Conservation (phyloP, 2,797 vertebrate genomes). For the Toxotes lorentzi region DNA sequence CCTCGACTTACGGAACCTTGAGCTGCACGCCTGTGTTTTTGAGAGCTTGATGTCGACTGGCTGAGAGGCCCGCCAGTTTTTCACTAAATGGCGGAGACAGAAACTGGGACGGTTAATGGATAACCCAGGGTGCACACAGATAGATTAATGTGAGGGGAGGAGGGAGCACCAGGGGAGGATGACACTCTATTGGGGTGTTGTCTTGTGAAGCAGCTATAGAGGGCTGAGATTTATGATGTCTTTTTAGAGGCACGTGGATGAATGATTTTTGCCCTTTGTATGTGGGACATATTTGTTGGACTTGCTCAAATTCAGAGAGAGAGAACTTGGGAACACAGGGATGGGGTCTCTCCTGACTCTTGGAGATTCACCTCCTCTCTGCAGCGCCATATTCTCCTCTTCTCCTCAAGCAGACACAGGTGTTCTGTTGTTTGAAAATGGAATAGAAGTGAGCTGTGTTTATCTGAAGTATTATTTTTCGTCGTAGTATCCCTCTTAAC, state of each 20-base stretch:
- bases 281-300: slow-evolving; percentile 53
- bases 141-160: slow-evolving; percentile 62
- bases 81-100: slow-evolving; percentile 36
- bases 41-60: slow-evolving; percentile 31
- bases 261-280: slow-evolving; percentile 58
- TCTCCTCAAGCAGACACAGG: slow-evolving; percentile 49
- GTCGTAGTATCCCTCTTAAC: slow-evolving; percentile 34
- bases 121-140: slow-evolving; percentile 48
- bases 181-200: slow-evolving; percentile 54
- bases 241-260: slow-evolving; percentile 62
- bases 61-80: slow-evolving; percentile 37
- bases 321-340: slow-evolving; percentile 34
- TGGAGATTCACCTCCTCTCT: slow-evolving; percentile 41
- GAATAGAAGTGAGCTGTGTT: slow-evolving; percentile 29
- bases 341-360: slow-evolving; percentile 14
- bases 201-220: slow-evolving; percentile 43
- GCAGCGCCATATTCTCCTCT: slow-evolving; percentile 7
- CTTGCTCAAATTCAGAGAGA: slow-evolving; percentile 53
- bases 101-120: slow-evolving; percentile 62
- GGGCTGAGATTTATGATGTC: slow-evolving; percentile 67
- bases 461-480: slow-evolving; percentile 38
- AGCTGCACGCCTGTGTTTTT: slow-evolving; percentile 40
- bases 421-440: slow-evolving; percentile 45
- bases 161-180: slow-evolving; percentile 36
- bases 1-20: slow-evolving; percentile 40